Evolutionary conservation across 2,113 vertebrate species (phyloP), one percentile per base, ranked within the genome.

Genomic region (Austrofundulus limnaeus): DNA sequence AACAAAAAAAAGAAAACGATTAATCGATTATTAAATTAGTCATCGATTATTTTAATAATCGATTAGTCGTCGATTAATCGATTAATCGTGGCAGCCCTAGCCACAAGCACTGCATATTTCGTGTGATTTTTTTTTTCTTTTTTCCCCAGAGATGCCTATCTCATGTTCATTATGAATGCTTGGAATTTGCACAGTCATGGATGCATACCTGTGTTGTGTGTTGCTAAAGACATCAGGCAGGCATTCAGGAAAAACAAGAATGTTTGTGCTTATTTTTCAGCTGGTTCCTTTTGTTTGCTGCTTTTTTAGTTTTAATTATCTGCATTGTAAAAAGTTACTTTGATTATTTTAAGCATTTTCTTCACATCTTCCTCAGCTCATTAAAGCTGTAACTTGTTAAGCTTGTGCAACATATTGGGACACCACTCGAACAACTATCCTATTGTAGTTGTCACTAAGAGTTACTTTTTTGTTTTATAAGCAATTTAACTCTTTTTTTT

Each of bases 201-300:
- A 25, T 70, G 47, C 67, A 71, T 70, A 23, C 21, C 59, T 65
- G 45, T 63, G 21, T 46, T 60, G 45, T 20, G 11, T 49, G 24
- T 25, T 12, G 12, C 28, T 52, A 19, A 19, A 14, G 59, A 48
- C 31, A 28, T 49, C 25, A 47, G 43, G 25, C 28, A 39, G 24
- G 46, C 60, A 62, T 67, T 57, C 23, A 52, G 1, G 28, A 2
- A 34, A 25, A 62, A 61, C 21, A 49, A 50, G 19, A 38, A 13
- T 52, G 2, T 51, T 10, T 64, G 39, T 58, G 21, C 31, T 48
- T 0, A n/a, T 9, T 54, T 58, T 19, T 57, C 20, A 49, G 5
- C 6, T 13, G 7, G 38, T n/a, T 41, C 1, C 11, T 9, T 61
- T 58, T 49, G 13, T 66, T 23, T 61, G 6, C 8, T 71, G 21